Evolutionary conservation across 2,888 invertebrate species (phyloP).

Genomic region (Melanotus villosus): DNA sequence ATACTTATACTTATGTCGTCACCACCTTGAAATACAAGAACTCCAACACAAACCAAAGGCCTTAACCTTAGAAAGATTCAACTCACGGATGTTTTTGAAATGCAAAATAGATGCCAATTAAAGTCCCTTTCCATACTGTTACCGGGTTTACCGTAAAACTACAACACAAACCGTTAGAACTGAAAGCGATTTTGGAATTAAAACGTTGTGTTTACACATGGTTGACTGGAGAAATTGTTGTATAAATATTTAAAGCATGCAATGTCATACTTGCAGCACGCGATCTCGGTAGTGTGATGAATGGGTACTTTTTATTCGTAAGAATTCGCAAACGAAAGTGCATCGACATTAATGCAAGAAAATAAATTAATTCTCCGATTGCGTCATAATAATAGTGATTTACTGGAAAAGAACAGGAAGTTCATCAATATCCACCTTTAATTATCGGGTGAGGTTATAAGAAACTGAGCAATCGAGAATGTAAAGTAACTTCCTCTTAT

Average conservation of each 20-base stretch:
- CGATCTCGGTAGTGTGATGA: not conserved
- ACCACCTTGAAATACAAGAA: too few relatives aligned
- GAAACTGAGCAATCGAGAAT: not conserved
- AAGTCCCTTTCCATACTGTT: not conserved
- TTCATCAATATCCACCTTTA: not conserved
- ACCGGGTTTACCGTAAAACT: not conserved
- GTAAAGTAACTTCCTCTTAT: too few relatives aligned
- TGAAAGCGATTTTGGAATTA: slow-evolving; percentile 8
- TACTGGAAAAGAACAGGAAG: not conserved
- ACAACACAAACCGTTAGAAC: slow-evolving; percentile 9
- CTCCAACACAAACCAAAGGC: too few relatives aligned
- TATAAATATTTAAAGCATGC: slow-evolving; percentile 21
- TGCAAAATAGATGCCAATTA: slow-evolving; percentile 1
- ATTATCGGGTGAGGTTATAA: not conserved
- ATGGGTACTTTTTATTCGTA: too few relatives aligned
- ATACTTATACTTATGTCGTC: too few relatives aligned
- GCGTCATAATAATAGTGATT: not conserved
- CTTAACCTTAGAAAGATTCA: slow-evolving; percentile 7
- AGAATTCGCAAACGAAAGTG: too few relatives aligned
- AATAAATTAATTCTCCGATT: too few relatives aligned
- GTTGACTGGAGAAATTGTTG: slow-evolving; percentile 2
- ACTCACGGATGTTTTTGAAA: not conserved
- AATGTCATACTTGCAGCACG: not conserved
- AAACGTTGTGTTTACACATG: slow-evolving; percentile 12
- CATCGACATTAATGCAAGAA: too few relatives aligned